phyloP scores from a whole-genome alignment of 2,888 invertebrate species.

The Sturmia bella region DNA sequence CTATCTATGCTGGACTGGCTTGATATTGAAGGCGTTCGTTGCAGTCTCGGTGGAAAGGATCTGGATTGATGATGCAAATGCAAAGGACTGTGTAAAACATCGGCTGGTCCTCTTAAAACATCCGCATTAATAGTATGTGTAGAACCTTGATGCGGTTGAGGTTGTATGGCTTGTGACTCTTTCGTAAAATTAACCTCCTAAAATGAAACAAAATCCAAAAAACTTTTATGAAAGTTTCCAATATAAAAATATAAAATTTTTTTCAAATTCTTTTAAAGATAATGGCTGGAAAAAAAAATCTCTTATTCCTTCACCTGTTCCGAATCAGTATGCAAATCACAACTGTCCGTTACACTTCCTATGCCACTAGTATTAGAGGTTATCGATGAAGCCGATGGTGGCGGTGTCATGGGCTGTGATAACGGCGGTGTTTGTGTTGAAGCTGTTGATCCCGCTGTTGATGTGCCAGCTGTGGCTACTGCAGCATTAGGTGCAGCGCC shows the following conservation, averaged over 20 bases:
- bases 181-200: conserved; percentile 87
- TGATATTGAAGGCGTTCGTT: conserved; percentile 90
- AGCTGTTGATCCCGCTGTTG: conserved; percentile 67
- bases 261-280: too few species aligned
- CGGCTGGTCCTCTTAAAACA: conserved; percentile 82
- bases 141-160: conserved; percentile 82
- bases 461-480: conserved; percentile 36
- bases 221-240: conserved; percentile 1
- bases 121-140: conserved; percentile 79
- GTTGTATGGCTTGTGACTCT: conserved; percentile 86
- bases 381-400: conserved; percentile 80
- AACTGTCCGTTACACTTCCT: conserved; percentile 80
- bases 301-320: conserved; percentile 72
- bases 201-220: conserved; percentile 36
- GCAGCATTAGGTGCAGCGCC: conserved; percentile 27
- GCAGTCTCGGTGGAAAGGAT: conserved; percentile 86
- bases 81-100: conserved; percentile 84
- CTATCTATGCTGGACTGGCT: conserved; percentile 92
- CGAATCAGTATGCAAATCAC: conserved; percentile 80
- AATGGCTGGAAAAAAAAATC: neutral
- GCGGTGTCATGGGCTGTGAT: conserved; percentile 79
- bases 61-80: conserved; percentile 87
- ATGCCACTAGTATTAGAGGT: conserved; percentile 81
- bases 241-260: too few species aligned
- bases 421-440: conserved; percentile 70